phyloP scores from a whole-genome alignment of 2,113 vertebrate genomes.

The Otis tarda region DNA sequence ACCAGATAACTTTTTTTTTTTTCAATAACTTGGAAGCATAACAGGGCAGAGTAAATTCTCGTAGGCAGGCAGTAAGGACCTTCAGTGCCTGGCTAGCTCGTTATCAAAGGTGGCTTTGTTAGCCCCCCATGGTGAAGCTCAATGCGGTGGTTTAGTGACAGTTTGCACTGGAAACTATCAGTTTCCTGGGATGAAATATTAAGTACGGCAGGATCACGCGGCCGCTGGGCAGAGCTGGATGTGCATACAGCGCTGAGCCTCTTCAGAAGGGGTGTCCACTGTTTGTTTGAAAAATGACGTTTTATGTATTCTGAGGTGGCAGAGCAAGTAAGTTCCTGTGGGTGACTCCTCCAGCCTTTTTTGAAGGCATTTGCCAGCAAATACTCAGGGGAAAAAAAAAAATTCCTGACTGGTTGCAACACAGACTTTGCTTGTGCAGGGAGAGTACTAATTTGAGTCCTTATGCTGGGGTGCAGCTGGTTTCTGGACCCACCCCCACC shows the following conservation, averaged over 20 bases:
- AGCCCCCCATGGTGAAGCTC: not conserved
- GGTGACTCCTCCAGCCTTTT: not conserved
- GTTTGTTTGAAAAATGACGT: not conserved
- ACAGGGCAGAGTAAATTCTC: not conserved
- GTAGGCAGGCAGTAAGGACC: too few relatives aligned
- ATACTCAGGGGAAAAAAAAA: not conserved
- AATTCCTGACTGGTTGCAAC: not conserved
- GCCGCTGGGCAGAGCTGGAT: not conserved
- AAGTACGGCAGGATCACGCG: fast-evolving
- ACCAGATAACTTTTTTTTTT: not conserved
- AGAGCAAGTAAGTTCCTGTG: not conserved
- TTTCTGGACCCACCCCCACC: not conserved
- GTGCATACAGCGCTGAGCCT: fast-evolving
- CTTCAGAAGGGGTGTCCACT: not conserved
- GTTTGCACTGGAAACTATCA: not conserved
- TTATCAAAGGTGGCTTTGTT: not conserved
- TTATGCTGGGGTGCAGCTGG: not conserved
- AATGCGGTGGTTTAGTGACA: not conserved
- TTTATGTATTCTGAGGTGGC: not conserved
- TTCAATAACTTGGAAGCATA: not conserved
- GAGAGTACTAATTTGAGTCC: too few relatives aligned
- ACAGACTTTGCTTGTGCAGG: fast-evolving
- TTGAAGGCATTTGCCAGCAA: not conserved
- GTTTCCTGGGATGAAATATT: not conserved
- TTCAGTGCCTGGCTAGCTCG: not conserved